Evolutionary conservation across 2,113 vertebrate genomes (phyloP), one percentile per base, ranked within the genome.

Genomic region (Sinosuthora webbiana): DNA sequence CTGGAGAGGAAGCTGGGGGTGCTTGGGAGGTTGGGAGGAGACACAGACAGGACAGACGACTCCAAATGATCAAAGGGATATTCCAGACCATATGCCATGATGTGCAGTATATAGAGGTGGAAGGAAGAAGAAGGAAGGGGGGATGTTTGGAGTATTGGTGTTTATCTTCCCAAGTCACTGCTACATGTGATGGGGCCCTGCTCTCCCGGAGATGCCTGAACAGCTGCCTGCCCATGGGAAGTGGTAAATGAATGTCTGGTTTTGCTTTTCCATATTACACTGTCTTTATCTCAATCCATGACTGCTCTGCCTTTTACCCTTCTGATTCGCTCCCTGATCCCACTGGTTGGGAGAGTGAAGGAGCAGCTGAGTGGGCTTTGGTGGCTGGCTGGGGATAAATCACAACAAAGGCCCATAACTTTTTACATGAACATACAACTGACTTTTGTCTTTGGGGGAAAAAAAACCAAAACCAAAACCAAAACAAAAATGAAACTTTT

Each of bases 101-200:
- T 56, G 30, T 6, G 31, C 3, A 6, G 6, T 35, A 27, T 19
- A 64, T 27, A 35, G 42, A 30, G 49, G 31, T 16, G 2, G 2
- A 28, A 45, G 9, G 11, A 80, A 70, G 15, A 30, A 79, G 25
- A 77, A 71, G 25, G n/a, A 47, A 53, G 11, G 2, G 23, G 9
- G 2, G 4, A 41, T 47, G 31, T 80, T 71, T 49, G 14, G 25
- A 56, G 20, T 25, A 5, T 22, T 13, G 1, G 3, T 6, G 2
- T 56, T 64, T 64, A 6, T 73, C 42, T 37, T 64, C 50, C 18
- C 27, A 22, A 37, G 17, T 31, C 42, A 56, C 31, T 42, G 17
- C 19, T 49, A 56, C 6, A 10, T 0, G 0, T 31, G 11, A 35
- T 27, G 30, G 20, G 9, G 7, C 25, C 11, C 13, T 35, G 24